These are phyloP conservation scores for Arctopsyche grandis DNA, from an alignment of 1,140 invertebrate genomes.

Conservation along the genomic window DNA sequence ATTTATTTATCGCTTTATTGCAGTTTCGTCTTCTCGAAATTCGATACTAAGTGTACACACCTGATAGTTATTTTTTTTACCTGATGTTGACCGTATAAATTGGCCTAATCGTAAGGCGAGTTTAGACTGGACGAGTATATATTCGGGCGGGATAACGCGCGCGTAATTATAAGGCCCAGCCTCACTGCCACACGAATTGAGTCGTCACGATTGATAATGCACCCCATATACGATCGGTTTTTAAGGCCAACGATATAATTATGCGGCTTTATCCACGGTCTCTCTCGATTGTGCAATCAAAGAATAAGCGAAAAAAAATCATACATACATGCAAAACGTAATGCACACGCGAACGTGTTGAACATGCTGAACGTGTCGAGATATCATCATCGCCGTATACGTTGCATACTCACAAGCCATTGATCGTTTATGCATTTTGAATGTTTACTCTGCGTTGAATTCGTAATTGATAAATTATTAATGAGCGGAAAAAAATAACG, in stretches of 20 bases:
- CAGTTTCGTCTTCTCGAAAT: not conserved
- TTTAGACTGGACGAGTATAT: not conserved
- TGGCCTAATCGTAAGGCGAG: not conserved
- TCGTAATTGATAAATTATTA: not conserved
- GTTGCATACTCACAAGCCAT: not conserved
- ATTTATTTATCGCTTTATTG: not conserved
- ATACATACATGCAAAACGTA: not conserved
- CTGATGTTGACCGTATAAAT: too few species aligned
- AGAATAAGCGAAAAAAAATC: too few species aligned
- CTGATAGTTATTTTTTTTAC: not conserved
- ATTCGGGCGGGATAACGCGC: constrained; percentile 20
- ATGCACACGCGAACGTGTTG: not conserved
- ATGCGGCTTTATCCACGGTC: too few species aligned
- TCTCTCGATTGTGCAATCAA: too few species aligned
- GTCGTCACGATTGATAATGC: constrained; percentile 41
- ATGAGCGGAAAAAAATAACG: too few species aligned
- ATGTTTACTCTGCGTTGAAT: not conserved
- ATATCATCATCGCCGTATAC: constrained; percentile 8
- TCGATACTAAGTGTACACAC: not conserved
- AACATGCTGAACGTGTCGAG: constrained; percentile 15
- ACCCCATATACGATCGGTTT: constrained; percentile 18
- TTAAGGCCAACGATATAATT: not conserved
- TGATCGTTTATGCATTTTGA: constrained; percentile 8
- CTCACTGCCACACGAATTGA: constrained; percentile 37
- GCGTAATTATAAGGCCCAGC: constrained; percentile 37